Conservation (phyloP, 2,113 vertebrate species). For the Grus americana region DNA sequence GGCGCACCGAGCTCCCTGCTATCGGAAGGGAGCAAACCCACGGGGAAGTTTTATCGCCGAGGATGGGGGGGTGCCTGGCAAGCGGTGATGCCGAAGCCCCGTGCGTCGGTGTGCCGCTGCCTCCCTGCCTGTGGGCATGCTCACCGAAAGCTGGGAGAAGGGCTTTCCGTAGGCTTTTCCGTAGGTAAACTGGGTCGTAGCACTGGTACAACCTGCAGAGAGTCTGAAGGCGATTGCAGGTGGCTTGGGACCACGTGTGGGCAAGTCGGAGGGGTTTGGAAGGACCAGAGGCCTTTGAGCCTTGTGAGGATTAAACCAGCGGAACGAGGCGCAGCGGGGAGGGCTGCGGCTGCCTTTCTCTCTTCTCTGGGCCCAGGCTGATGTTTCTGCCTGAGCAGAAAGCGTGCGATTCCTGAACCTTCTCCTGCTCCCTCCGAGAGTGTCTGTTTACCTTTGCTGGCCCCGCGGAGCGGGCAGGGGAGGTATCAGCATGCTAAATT, state of each 20-base stretch:
- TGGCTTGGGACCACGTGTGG: background rate
- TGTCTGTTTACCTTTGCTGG: background rate
- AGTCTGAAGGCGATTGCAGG: background rate
- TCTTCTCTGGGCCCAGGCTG: rapidly evolving
- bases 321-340: background rate
- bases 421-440: background rate
- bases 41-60: rapidly evolving
- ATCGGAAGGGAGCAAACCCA: rapidly evolving
- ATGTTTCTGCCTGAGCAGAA: background rate
- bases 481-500: background rate
- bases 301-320: rapidly evolving
- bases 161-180: background rate
- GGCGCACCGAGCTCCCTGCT: rapidly evolving
- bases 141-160: background rate
- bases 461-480: background rate
- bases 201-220: background rate
- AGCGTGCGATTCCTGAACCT: background rate
- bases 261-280: rapidly evolving
- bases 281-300: background rate
- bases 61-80: rapidly evolving
- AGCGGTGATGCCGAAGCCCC: no score
- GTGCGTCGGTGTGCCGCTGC: rapidly evolving
- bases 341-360: background rate
- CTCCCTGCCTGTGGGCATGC: rapidly evolving
- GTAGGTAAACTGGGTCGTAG: rapidly evolving